Conservation (phyloP, 92 coral and sea anemone genomes). For the Palythoa grandiflora region DNA sequence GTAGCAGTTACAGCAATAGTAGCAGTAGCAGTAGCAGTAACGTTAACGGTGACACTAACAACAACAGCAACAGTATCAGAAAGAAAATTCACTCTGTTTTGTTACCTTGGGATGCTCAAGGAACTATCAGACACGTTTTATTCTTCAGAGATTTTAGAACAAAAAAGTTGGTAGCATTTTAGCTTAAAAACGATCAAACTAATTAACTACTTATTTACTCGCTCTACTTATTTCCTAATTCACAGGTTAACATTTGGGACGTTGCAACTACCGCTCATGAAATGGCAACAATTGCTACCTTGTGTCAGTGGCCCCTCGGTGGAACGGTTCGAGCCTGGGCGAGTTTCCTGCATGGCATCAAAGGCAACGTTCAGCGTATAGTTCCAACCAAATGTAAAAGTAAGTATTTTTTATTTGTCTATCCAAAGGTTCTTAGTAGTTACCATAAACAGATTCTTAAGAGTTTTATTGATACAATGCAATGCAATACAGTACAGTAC, state of each 20-base stretch:
- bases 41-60: background rate
- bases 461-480: too few relatives aligned
- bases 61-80: background rate
- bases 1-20: too few relatives aligned
- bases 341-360: slow-evolving; percentile 61
- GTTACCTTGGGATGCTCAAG: too few relatives aligned
- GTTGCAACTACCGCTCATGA: slow-evolving; percentile 50
- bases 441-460: too few relatives aligned
- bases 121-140: too few relatives aligned
- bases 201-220: background rate
- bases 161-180: too few relatives aligned
- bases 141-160: too few relatives aligned
- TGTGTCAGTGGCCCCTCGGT: slow-evolving; percentile 69
- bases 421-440: too few relatives aligned
- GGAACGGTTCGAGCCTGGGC: slow-evolving; percentile 70
- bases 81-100: background rate
- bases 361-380: slow-evolving; percentile 50
- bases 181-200: background rate
- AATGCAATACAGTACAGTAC: too few relatives aligned
- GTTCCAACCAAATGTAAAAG: slow-evolving; percentile 71
- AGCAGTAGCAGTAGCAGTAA: too few relatives aligned
- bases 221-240: background rate
- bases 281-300: slow-evolving; percentile 75
- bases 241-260: slow-evolving; percentile 65
- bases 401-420: background rate